Evolutionary conservation across 2,113 vertebrate genomes (phyloP).

Genomic region (Peromyscus leucopus): DNA sequence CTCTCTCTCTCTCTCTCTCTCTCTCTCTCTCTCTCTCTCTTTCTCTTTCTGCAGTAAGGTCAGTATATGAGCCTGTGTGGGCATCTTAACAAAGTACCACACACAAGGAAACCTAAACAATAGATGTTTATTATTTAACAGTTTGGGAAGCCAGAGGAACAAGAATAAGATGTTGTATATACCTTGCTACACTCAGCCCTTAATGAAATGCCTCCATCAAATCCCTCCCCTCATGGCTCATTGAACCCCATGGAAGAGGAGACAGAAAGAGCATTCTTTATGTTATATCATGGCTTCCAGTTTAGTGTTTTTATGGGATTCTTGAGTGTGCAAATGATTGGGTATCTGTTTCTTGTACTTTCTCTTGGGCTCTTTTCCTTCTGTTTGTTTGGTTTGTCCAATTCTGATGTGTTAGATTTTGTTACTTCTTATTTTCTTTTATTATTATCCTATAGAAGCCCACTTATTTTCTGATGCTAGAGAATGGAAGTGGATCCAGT

Average conservation of each 20-base stretch:
- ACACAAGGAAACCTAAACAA: not conserved
- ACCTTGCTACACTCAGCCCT: not conserved
- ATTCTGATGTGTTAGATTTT: not conserved
- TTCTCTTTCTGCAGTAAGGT: not conserved
- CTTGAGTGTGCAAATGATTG: not conserved
- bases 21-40: no score
- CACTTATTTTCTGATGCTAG: not conserved
- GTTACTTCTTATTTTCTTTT: not conserved
- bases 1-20: no score
- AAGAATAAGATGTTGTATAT: not conserved
- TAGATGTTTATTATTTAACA: not conserved
- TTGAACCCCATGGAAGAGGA: not conserved
- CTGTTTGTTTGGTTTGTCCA: not conserved
- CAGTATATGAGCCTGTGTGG: not conserved
- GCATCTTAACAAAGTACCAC: no score
- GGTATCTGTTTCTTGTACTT: not conserved
- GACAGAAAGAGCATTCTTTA: not conserved
- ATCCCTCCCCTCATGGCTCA: not conserved
- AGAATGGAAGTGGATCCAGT: not conserved
- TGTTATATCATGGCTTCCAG: not conserved
- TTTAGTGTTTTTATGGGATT: not conserved
- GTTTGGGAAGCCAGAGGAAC: not conserved
- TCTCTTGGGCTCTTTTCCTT: not conserved
- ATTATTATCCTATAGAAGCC: not conserved
- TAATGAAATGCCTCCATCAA: not conserved